These are phyloP conservation scores for Andinoacara biseriatus DNA, from an alignment of 2,113 vertebrate species.

Conservation along the genomic window DNA sequence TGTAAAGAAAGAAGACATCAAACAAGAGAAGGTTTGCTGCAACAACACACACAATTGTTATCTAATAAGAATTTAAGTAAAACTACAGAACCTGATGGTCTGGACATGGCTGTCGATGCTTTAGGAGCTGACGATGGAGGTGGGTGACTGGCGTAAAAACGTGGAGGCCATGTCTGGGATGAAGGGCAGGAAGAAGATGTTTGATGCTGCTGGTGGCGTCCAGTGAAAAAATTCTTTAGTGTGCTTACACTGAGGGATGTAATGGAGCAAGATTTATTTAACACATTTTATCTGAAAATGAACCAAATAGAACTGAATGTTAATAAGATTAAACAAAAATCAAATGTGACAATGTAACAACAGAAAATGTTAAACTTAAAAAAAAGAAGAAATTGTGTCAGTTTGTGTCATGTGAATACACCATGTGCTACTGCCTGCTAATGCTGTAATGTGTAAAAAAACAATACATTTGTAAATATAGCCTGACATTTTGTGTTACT, in stretches of 20 bases:
- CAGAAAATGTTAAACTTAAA: not conserved
- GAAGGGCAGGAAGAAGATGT: conserved; percentile 99
- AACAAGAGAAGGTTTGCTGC: conserved; percentile 81
- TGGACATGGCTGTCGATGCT: conserved; percentile 73
- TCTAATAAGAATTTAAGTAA: not conserved
- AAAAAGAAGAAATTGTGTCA: not conserved
- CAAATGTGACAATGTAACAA: not conserved
- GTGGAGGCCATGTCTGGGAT: conserved; percentile 98
- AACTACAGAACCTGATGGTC: not conserved
- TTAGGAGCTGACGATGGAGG: conserved; percentile 90
- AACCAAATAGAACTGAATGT: not conserved
- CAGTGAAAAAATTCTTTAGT: conserved; percentile 48
- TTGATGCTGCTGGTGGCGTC: conserved; percentile 84
- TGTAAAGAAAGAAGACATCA: conserved; percentile 97
- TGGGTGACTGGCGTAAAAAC: conserved; percentile 96
- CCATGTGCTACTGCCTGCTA: not conserved
- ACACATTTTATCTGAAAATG: not conserved
- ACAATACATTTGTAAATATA: conserved; percentile 3
- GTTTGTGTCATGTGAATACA: not conserved
- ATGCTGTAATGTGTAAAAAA: not conserved
- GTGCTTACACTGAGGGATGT: not conserved
- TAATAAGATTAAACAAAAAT: not conserved
- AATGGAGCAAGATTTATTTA: not conserved
- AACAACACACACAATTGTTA: not conserved
- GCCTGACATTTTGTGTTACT: not conserved